Evolutionary conservation across 2,113 vertebrate species (phyloP).

Genomic region (Morone saxatilis): DNA sequence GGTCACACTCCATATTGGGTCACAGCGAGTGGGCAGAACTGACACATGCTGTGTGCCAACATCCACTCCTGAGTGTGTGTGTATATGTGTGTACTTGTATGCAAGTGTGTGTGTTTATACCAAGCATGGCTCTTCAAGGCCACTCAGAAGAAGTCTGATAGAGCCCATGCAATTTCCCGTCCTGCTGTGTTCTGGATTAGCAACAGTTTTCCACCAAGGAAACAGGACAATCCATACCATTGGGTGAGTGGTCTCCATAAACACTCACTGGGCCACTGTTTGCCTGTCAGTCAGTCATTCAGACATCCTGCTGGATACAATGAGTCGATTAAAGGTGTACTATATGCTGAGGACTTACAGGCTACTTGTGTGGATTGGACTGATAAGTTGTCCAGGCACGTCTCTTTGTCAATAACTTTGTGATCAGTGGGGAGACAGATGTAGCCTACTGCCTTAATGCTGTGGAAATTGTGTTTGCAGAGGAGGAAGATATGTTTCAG

Average conservation of each 20-base stretch:
- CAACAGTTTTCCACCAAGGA: conserved; percentile 54
- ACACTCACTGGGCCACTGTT: conserved; percentile 24
- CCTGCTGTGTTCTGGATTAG: conserved; percentile 69
- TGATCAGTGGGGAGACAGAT: conserved; percentile 36
- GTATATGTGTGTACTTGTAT: conserved; percentile 7
- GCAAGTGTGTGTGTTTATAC: conserved; percentile 20
- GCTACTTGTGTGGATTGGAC: conserved; percentile 52
- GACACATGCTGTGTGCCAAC: conserved; percentile 57
- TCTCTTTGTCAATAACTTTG: conserved; percentile 54
- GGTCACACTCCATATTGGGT: conserved; percentile 68
- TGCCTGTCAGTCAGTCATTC: conserved; percentile 33
- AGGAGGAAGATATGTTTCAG: background rate
- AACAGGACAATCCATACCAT: conserved; percentile 47
- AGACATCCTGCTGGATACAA: conserved; percentile 20
- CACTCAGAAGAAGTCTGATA: conserved; percentile 50
- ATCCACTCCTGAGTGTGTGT: conserved; percentile 34
- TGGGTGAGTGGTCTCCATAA: conserved; percentile 7
- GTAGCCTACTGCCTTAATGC: background rate
- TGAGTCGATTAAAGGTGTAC: conserved; percentile 64
- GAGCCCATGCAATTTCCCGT: conserved; percentile 62
- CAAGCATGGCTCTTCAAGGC: conserved; percentile 28
- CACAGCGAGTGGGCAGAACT: conserved; percentile 61
- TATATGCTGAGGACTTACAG: conserved; percentile 44
- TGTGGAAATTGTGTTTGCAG: background rate
- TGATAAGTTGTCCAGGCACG: conserved; percentile 56